Evolutionary conservation across 1,140 invertebrate genomes (phyloP).

Genomic region (Bombus superbus): DNA sequence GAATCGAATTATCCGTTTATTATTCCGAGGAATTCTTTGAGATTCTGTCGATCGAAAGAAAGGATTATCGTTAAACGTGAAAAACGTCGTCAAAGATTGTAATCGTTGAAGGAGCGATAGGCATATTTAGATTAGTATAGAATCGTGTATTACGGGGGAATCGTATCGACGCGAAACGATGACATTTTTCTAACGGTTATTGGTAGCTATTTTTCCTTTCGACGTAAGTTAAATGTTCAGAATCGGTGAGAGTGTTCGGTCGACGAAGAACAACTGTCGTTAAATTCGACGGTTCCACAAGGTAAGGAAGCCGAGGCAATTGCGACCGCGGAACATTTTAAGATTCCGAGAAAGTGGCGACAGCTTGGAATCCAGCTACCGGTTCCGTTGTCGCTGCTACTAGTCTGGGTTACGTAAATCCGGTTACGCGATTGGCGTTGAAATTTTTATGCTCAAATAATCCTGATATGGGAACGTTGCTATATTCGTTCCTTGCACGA

Average conservation of each 20-base stretch:
- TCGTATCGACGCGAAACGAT: too few species aligned
- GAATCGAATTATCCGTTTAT: too few species aligned
- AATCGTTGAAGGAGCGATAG: too few species aligned
- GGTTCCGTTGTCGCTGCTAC: slow-evolving; percentile 17
- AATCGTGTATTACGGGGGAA: too few species aligned
- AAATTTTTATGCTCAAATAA: slow-evolving; percentile 18
- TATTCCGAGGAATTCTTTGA: too few species aligned
- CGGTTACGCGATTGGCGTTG: slow-evolving; percentile 39
- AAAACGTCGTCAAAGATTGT: too few species aligned
- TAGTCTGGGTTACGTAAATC: slow-evolving; percentile 38
- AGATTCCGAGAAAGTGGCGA: slow-evolving; percentile 47
- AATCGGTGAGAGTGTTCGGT: not conserved
- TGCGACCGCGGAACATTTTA: not conserved
- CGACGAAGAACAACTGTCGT: not conserved
- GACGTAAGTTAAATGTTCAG: not conserved
- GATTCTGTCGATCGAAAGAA: too few species aligned
- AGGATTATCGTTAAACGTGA: too few species aligned
- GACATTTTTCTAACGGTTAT: too few species aligned
- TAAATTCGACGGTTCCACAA: slow-evolving; percentile 7
- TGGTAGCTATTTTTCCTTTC: too few species aligned
- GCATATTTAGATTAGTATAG: too few species aligned
- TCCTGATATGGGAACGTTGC: not conserved
- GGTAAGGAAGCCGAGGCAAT: slow-evolving; percentile 8
- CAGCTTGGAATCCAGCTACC: slow-evolving; percentile 28
- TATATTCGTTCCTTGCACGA: not conserved